phyloP scores from a whole-genome alignment of 2,113 vertebrate genomes.

The Silurus asotus region DNA sequence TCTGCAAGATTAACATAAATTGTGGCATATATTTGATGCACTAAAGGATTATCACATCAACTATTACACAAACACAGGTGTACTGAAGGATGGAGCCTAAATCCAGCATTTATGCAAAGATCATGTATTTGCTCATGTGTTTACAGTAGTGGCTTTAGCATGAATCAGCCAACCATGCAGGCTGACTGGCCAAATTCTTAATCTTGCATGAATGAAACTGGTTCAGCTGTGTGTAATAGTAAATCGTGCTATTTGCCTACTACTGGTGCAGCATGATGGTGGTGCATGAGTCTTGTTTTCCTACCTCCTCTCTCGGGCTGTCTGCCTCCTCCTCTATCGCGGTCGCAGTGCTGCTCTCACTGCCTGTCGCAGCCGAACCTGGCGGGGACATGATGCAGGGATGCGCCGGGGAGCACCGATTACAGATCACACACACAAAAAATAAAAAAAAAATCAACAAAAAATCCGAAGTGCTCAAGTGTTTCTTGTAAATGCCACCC shows the following conservation, averaged over 20 bases:
- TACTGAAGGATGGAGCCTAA: not conserved
- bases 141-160: conserved; percentile 4
- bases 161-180: not conserved
- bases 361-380: conserved; percentile 70
- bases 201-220: not conserved
- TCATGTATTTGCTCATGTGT: not conserved
- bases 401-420: conserved; percentile 58
- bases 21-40: not conserved
- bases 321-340: conserved; percentile 71
- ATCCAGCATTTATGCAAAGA: not conserved
- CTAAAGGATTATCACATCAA: not conserved
- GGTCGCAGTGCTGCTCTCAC: conserved; percentile 69
- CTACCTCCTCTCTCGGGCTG: conserved; percentile 73
- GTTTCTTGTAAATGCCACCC: conserved; percentile 4
- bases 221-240: not conserved
- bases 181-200: not conserved
- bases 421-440: too few relatives aligned
- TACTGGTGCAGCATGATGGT: not conserved
- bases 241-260: not conserved
- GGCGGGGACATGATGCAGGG: conserved; percentile 70
- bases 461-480: not conserved
- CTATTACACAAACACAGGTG: not conserved
- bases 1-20: conserved; percentile 11
- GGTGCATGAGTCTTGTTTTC: not conserved
- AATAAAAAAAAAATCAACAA: not conserved